Base-by-base conservation (phyloP, 2,113 vertebrate genomes). In the Prinia subflava region DNA sequence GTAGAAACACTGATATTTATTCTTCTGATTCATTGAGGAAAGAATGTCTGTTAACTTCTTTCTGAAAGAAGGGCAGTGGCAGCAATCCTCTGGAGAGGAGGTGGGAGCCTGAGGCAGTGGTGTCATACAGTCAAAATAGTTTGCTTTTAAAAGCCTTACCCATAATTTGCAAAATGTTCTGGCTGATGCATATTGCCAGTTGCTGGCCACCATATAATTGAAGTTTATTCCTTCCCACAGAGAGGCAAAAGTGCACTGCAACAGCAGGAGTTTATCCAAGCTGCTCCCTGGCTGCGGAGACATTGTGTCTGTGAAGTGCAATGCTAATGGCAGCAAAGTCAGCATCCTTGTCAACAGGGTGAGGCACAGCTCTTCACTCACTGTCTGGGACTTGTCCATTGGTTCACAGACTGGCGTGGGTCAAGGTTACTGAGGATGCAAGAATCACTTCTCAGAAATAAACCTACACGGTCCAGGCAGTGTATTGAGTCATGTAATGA, bases 221-320 rank as follows among this genome's bases (percentile, higher is more conserved):
- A 52, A 62, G 59, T 52, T 59, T 93, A 35, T 95, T 87, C 97
- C 46, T 97, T 92, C 89, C 57, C 65, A 33, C 96, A 99, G 99
- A 95, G 99, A 99, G 89, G 99, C 99, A 35, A 99, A 99, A 97
- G 98, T 98, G 35, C 98, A 99, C 96, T 99, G 98, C 76, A 95
- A 79, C 83, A 98, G 98, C 77, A 99, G 98, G 97, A 99, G 97
- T 95, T 95, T 99, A 94, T 95, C 94, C 0, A 98, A 99, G 35
- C 96, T 99, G 57, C 98, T 99, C 87, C 97, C 98, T 16, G 98
- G 97, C 49, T 35, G 98, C 1, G 98, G 98, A 22, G 96, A 97
- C 76, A 97, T 99, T 70, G 90, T 95, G 6, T 99, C 99, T 3
- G 98, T 99, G 74, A 98, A 98, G 70, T 98, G 99, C 94, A 99